Evolutionary conservation across 2,888 invertebrate species (phyloP), one percentile per base, ranked within the genome.

Genomic region (Linnaemya vulpina): DNA sequence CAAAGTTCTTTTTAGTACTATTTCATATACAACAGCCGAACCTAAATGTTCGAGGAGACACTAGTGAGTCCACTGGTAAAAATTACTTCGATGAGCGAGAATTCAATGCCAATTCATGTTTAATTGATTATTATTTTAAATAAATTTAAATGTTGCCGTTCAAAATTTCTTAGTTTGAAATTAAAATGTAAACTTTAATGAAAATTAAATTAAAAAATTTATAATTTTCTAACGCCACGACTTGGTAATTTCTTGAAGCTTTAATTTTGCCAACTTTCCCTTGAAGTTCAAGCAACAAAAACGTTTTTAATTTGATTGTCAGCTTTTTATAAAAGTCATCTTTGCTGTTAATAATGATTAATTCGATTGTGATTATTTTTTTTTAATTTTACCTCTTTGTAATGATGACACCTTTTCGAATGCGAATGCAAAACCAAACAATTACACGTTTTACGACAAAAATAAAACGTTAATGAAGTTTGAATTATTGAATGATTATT

Each of bases 221-320:
- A 46, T 60, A 2, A n/a, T 43, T 15, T 73, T 60, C 13, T 20
- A 13, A 46, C 13, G 1, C 30, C 20, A 30, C 15, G 9, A n/a
- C 55, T 13, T 11, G 20, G 20, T n/a, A 4, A 7, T 20, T 10
- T 10, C 20, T 22, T 53, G 20, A 22, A 4, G 22, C 17, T 60
- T 71, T 71, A 35, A 83, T 46, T 38, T 68, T 70, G 15, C 9
- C 9, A 51, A 68, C 73, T 74, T 84, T 80, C 71, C 67, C 70
- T 70, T 79, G 25, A 63, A 58, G 22, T 51, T 60, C 13, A 46
- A 60, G 20, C 9, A 35, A 1, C n/a, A 10, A 5, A 10, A 49
- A 11, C 38, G 17, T 58, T 51, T 40, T 49, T 20, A 30, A 49
- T 75, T 65, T 75, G 38, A 13, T 58, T 71, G 65, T 60, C 63